Evolutionary conservation across 35 echinoderm and acorn worm genomes (phyloP).

Genomic region (Nesometra sesokonis): DNA sequence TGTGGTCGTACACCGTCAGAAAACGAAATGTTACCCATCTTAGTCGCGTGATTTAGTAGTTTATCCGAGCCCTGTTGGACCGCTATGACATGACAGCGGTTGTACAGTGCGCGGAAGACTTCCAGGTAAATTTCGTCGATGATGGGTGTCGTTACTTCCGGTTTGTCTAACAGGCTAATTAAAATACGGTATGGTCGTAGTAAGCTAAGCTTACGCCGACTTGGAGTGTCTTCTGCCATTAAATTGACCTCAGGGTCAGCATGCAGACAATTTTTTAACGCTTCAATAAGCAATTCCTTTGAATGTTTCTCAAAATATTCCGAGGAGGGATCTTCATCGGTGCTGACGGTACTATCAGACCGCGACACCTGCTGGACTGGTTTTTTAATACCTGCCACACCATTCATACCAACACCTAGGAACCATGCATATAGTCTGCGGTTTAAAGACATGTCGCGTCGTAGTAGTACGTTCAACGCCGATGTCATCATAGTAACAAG

Average conservation of each 20-base stretch:
- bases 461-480: constrained; percentile 65
- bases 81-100: constrained; percentile 16
- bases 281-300: constrained; percentile 57
- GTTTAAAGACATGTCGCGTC: constrained; percentile 96
- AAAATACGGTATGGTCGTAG: constrained; percentile 80
- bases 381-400: not conserved
- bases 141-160: constrained; percentile 61
- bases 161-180: constrained; percentile 97
- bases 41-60: not conserved
- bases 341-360: constrained; percentile 59
- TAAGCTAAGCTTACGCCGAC: constrained; percentile 37
- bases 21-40: not conserved
- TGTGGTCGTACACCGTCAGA: constrained; percentile 19
- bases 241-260: constrained; percentile 30
- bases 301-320: constrained; percentile 89
- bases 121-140: constrained; percentile 89
- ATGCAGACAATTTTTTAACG: constrained; percentile 64
- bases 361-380: not conserved
- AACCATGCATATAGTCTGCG: constrained; percentile 82
- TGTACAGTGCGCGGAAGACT: constrained; percentile 84
- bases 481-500: constrained; percentile 47
- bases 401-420: constrained; percentile 35
- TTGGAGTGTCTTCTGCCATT: not conserved
- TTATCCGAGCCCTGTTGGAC: not conserved
- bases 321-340: constrained; percentile 51